phyloP scores from a whole-genome alignment of 64 coral and sea anemone genomes.

The Exaiptasia diaphana region DNA sequence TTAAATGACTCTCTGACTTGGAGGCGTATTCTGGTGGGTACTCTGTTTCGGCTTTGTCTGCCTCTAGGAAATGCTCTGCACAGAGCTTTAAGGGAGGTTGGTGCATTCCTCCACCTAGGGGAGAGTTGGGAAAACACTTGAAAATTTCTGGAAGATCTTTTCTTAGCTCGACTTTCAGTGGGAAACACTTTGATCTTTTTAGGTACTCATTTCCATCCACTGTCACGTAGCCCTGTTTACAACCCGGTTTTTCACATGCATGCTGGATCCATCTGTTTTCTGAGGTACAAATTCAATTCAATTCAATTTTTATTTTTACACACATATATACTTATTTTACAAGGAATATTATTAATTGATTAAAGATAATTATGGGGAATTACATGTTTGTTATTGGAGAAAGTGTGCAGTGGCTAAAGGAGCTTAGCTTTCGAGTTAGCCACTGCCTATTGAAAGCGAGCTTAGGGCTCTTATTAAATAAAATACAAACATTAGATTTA shows the following conservation, averaged over 20 bases:
- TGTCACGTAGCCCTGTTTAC: slow-evolving; percentile 48
- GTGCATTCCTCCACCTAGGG: slow-evolving; percentile 23
- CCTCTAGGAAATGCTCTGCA: background rate
- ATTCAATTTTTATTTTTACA: too few species aligned
- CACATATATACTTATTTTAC: too few species aligned
- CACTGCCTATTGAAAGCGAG: too few species aligned
- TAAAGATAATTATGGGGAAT: too few species aligned
- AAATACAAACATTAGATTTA: too few species aligned
- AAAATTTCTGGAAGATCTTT: slow-evolving; percentile 37
- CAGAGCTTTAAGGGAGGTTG: slow-evolving; percentile 58
- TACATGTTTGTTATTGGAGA: too few species aligned
- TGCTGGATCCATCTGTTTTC: slow-evolving; percentile 48
- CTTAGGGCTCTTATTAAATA: too few species aligned
- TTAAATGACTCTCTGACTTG: too few species aligned
- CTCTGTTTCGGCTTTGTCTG: slow-evolving; percentile 4
- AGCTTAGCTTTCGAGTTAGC: too few species aligned
- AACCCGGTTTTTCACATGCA: slow-evolving; percentile 23
- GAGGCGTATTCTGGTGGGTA: slow-evolving; percentile 33
- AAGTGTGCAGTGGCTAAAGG: too few species aligned
- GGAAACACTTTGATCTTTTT: slow-evolving; percentile 43
- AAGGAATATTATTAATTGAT: too few species aligned
- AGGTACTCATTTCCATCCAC: slow-evolving; percentile 62
- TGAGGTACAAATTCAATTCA: too few species aligned
- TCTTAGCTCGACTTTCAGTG: slow-evolving; percentile 30
- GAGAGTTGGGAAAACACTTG: slow-evolving; percentile 43